phyloP scores from a whole-genome alignment of 2,888 invertebrate genomes.

The Coecobrya sp. region DNA sequence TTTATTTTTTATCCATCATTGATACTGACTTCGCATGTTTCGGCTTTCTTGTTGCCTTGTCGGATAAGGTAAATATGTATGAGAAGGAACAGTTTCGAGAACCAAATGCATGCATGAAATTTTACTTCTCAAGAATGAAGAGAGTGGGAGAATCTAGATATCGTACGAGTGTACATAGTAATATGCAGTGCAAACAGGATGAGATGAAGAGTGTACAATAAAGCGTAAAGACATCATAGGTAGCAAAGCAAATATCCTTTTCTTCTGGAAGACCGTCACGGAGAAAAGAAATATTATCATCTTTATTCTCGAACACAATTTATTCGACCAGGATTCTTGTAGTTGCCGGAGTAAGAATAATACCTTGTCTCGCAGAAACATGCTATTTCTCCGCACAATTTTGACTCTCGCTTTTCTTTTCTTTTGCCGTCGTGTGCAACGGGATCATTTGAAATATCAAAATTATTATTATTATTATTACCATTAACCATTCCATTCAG shows the following conservation, averaged over 20 bases:
- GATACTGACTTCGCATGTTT: no score
- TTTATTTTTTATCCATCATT: not conserved
- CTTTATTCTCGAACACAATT: constrained; percentile 14
- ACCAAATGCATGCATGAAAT: no score
- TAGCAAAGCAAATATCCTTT: not conserved
- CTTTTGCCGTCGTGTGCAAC: not conserved
- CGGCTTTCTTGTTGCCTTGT: no score
- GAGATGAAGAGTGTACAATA: not conserved
- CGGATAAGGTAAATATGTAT: no score
- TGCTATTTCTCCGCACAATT: not conserved
- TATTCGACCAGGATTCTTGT: not conserved
- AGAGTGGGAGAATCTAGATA: not conserved
- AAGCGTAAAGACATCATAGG: not conserved
- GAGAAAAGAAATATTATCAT: not conserved
- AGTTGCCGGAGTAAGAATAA: not conserved
- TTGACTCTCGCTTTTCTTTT: constrained; percentile 14
- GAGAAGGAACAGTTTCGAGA: not conserved
- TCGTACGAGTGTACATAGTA: not conserved
- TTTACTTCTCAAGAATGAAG: not conserved
- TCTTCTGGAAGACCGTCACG: not conserved
- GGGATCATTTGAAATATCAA: constrained; percentile 35
- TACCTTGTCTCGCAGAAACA: not conserved
- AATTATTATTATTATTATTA: constrained; percentile 36
- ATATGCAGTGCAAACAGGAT: constrained; percentile 19
- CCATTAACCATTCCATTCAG: not conserved